Evolutionary conservation across 37 sponge, comb jelly and placozoan genomes (phyloP), one percentile per base, ranked within the genome.

Genomic region (Halichondria panicea): DNA sequence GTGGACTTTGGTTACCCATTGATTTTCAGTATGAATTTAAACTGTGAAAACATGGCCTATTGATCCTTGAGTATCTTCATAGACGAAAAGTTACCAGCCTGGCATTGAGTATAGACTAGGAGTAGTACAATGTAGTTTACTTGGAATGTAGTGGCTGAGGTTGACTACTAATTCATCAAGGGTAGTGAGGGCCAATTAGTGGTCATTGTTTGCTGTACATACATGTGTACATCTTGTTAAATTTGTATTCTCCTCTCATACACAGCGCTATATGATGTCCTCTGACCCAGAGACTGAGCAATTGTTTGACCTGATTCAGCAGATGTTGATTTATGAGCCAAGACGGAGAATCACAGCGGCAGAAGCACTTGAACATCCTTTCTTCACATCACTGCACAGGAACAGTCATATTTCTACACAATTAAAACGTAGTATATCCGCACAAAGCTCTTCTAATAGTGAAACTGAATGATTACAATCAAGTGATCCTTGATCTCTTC

Each of bases 221-320:
- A n/a, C n/a, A n/a, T n/a, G n/a, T n/a, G n/a, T n/a, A n/a, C n/a
- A n/a, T n/a, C n/a, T n/a, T n/a, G n/a, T n/a, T n/a, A n/a, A 3
- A 55, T 27, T 55, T n/a, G 25, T 55, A 7, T 45, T 48, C 28
- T 45, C 9, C 11, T 27, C 43, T 4, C 30, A 18, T 31, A 31
- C 73, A 1, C 72, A 91, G 89, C 81, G 77, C 2, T 93, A 93
- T 65, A 86, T 79, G 71, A 22, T 88, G 46, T 36, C 58, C 28
- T 55, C 55, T 22, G 87, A 87, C 12, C 68, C 65, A n/a, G 89
- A 95, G 43, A 79, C 81, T 21, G 86, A 88, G 42, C 81, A 72
- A 48, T 72, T 97, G n/a, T 98, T 95, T 81, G 94, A 98, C 73
- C 83, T 98, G 48, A 87, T 98, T 4, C 70, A 70, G 41, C 80